Conservation (phyloP, 2,888 invertebrate genomes). For the Sialis lutaria region DNA sequence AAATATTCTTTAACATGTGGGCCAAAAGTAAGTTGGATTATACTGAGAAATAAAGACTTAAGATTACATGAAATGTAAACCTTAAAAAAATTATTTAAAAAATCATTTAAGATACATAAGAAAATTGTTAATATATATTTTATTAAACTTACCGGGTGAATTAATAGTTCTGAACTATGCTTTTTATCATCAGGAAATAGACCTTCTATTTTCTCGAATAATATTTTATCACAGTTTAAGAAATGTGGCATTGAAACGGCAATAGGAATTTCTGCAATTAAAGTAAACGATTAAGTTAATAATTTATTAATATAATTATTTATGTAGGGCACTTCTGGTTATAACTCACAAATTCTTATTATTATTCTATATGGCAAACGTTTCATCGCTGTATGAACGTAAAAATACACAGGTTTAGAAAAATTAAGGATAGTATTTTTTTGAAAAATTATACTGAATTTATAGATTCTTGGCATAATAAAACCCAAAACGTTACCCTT, state of each 20-base stretch:
- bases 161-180: slow-evolving; percentile 37
- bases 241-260: slow-evolving; percentile 44
- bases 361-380: neutral
- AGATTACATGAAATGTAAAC: no score
- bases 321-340: neutral
- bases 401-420: neutral
- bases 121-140: neutral
- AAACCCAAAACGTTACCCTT: no score
- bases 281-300: neutral
- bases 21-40: no score
- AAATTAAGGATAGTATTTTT: no score
- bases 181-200: slow-evolving; percentile 36
- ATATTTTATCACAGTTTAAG: slow-evolving; percentile 39
- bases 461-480: no score
- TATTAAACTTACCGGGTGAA: slow-evolving; percentile 46
- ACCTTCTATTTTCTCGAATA: slow-evolving; percentile 40
- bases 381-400: no score
- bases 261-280: slow-evolving; percentile 47
- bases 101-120: neutral
- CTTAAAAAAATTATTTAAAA: no score
- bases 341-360: neutral
- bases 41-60: no score
- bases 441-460: no score
- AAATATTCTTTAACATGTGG: no score
- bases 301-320: neutral